Evolutionary conservation across 2,797 vertebrate genomes (phyloP), one percentile per base, ranked within the genome.

Genomic region (Neostethus bicornis): DNA sequence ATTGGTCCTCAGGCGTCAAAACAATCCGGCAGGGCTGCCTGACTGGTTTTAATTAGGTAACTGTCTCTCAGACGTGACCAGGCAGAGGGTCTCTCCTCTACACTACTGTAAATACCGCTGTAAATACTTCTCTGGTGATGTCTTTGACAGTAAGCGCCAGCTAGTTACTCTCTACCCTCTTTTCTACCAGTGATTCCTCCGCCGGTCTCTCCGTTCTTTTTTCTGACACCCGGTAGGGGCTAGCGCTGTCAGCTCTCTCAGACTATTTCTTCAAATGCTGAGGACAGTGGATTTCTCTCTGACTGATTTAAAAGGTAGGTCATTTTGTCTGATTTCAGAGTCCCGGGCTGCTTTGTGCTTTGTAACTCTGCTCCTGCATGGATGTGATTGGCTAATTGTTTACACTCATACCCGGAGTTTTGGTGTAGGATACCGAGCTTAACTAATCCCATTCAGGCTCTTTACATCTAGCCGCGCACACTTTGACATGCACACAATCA

Each of bases 31-130:
- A 92, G 78, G 95, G 94, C 93, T 94, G 93, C 94, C 94, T 94
- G 95, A 96, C 95, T 96, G 95, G 94, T 96, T 96, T 97, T 98
- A 97, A 98, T 97, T 96, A 95, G 93, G 92, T 94, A 93, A 94
- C 77, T 77, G 92, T 95, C 93, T 95, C 91, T 94, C 93, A 93
- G 94, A 96, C 92, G 92, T 94, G 96, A 95, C 93, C 93, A 90
- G 94, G 93, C 95, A 95, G 94, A 95, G 95, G 94, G 94, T 77
- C 82, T 71, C 76, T 78, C 77, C 75, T 77, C 68, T 74, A 62
- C 92, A 91, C 92, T 92, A 92, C 92, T 94, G 94, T 96, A 95
- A 96, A 96, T 95, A 94, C 92, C 84, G 92, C 95, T 94, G 93
- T 94, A 97, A 97, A 96, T 93, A 95, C 93, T 96, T 95, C 93